Percentiles rank a stretch among this genome's conserved stretches.
phyloP scores from a whole-genome alignment of 92 coral and sea anemone genomes.

The Heliopora coerulea region DNA sequence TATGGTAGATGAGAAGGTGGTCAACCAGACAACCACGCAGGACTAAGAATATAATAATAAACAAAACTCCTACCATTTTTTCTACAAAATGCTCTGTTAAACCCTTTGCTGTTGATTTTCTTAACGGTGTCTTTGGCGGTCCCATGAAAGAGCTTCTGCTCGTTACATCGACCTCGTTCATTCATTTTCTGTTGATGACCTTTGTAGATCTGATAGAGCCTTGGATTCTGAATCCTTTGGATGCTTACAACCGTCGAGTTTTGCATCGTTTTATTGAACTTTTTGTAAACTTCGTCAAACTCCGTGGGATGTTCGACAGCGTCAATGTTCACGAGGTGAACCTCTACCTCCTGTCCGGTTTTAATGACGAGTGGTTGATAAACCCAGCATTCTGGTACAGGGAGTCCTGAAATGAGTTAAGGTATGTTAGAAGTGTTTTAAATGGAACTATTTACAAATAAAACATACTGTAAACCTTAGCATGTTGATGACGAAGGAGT shows the following conservation, averaged over 20 bases:
- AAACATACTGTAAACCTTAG: no score
- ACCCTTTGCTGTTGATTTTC: slow-evolving; percentile 30
- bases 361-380: slow-evolving; percentile 23
- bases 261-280: slow-evolving; percentile 25
- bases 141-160: slow-evolving; percentile 43
- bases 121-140: slow-evolving; percentile 15
- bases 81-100: slow-evolving; percentile 46
- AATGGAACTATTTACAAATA: no score
- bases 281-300: slow-evolving; percentile 4
- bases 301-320: background rate
- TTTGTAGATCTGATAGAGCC: slow-evolving; percentile 16
- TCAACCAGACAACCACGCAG: no score
- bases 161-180: slow-evolving; percentile 16
- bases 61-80: slow-evolving; percentile 50
- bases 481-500: no score
- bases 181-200: slow-evolving; percentile 23
- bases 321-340: slow-evolving; percentile 2
- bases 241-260: slow-evolving; percentile 26
- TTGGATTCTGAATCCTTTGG: slow-evolving; percentile 47
- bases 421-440: no score
- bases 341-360: slow-evolving; percentile 43
- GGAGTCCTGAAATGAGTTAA: slow-evolving; percentile 1
- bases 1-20: no score
- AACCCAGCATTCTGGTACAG: slow-evolving; percentile 4
- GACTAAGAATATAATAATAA: no score